Evolutionary conservation across 2,113 vertebrate genomes (phyloP), one percentile per base, ranked within the genome.

Genomic region (Campylomormyrus tamandua): DNA sequence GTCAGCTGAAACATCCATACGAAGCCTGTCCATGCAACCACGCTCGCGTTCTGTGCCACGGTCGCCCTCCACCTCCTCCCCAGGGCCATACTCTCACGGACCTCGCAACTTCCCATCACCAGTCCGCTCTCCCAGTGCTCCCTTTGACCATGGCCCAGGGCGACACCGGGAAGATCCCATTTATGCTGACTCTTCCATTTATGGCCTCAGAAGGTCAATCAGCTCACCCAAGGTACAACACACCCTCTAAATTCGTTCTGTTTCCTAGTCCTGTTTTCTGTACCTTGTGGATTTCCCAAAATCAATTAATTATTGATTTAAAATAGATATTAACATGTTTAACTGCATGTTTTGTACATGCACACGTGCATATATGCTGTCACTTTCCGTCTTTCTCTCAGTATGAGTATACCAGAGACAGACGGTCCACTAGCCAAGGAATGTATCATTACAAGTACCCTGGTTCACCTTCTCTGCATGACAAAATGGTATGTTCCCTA

Each of bases 21-120:
- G 96, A 31, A 96, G 96, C 39, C 94, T 99, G 90, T 98, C 98
- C 0, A 93, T 99, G 89, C 98, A 98, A 94, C 98, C 98, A 4
- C 97, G 98, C 0, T 99, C 98, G 0, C 96, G 97, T 89, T 99
- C 98, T 0, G 98, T 98, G 87, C 98, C 98, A 2, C 97, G 98
- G 89, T 99, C 98, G 0, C 98, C 98, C 2, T 97, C 97, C 89
- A 96, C 96, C 80, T 95, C 94, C 10, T 95, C 93, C 0, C 97
- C 97, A 89, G 97, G 97, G 11, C 95, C 97, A 74, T 98, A 98
- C 90, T 95, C 95, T 19, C 91, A 93, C 15, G 96, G 92, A 0
- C 92, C 96, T 0, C 95, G 95, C 49, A 94, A 94, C n/a, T 99
- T 98, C 90, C 92, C 92, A 58, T 99, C 98, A 1, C 98, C 98